Evolutionary conservation across 2,113 vertebrate species (phyloP).

Genomic region (Felis catus): F.catus_Fca126_mat1.0 CM031420.1:138328001-138328500

Average conservation of each 20-base stretch:
- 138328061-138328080: constrained; percentile 71
- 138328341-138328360: not conserved
- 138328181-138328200: constrained; percentile 48
- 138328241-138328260: constrained; percentile 54
- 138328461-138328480: not conserved
- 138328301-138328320: not conserved
- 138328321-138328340: not conserved
- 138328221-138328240: not conserved
- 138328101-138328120: constrained; percentile 77
- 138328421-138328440: not conserved
- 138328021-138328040: constrained; percentile 70
- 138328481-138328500: not conserved
- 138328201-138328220: not conserved
- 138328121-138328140: constrained; percentile 75
- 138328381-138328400: not conserved
- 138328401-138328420: not conserved
- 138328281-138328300: not conserved
- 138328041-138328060: constrained; percentile 71
- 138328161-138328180: constrained; percentile 71
- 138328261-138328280: not conserved
- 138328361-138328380: not conserved
- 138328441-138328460: not conserved
- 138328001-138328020: constrained; percentile 29
- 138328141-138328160: constrained; percentile 56
- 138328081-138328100: constrained; percentile 72